phyloP scores from a whole-genome alignment of 2,888 invertebrate genomes.

The Dicyrtomina minuta region DNA sequence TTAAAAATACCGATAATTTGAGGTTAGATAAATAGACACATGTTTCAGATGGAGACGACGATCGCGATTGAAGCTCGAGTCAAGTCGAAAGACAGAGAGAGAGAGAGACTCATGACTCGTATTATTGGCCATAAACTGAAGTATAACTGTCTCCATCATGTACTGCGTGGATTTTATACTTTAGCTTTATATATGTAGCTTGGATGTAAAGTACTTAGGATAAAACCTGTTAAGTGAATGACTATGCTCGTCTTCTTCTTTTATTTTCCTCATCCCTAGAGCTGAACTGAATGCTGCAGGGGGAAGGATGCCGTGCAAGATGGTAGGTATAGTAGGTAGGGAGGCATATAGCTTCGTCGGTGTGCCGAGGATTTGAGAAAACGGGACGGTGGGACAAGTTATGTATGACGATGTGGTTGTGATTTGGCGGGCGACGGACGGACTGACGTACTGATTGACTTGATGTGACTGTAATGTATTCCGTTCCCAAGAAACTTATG shows the following conservation, averaged over 20 bases:
- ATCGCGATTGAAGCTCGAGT: conserved; percentile 27
- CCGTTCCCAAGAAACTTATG: conserved; percentile 3
- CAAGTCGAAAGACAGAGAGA: conserved; percentile 12
- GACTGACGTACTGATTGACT: conserved; percentile 13
- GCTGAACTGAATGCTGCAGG: too few species aligned
- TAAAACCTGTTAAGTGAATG: conserved; percentile 26
- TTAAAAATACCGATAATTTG: conserved; percentile 33
- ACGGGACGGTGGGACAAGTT: neutral
- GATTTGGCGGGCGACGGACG: conserved; percentile 12
- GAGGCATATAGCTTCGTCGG: too few species aligned
- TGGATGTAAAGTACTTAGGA: conserved; percentile 16
- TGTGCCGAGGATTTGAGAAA: neutral
- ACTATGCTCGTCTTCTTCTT: neutral
- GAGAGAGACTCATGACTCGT: conserved; percentile 22
- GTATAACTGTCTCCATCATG: conserved; percentile 16
- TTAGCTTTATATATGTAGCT: conserved; percentile 7
- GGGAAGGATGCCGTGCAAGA: neutral
- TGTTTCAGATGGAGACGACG: conserved; percentile 30
- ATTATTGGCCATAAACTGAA: conserved; percentile 30
- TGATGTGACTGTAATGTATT: conserved; percentile 21
- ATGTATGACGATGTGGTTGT: conserved; percentile 12
- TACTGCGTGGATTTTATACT: conserved; percentile 3
- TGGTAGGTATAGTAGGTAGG: too few species aligned
- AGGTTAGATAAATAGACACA: conserved; percentile 32
- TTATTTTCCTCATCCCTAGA: neutral